phyloP scores from a whole-genome alignment of 2,797 vertebrate species.

The Arnoldichthys spilopterus region DNA sequence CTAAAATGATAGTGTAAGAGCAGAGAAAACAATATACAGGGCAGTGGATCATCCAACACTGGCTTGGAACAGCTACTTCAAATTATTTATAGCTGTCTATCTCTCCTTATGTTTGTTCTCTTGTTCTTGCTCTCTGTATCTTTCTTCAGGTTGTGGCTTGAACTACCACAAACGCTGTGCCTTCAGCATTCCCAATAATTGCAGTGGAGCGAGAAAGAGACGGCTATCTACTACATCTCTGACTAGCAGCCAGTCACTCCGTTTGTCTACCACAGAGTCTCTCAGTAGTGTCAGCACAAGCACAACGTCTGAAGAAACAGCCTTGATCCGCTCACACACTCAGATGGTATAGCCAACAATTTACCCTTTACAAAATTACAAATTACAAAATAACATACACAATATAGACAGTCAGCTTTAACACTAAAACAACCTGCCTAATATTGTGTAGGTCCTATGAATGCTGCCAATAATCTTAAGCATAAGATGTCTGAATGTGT shows the following conservation, averaged over 20 bases:
- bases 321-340: conserved; percentile 79
- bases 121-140: conserved; percentile 49
- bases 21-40: too few relatives aligned
- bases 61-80: neutral
- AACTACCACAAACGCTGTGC: conserved; percentile 95
- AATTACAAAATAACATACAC: too few relatives aligned
- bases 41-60: too few relatives aligned
- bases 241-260: conserved; percentile 84
- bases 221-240: conserved; percentile 88
- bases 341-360: conserved; percentile 73
- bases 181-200: conserved; percentile 94
- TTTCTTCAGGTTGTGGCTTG: conserved; percentile 85
- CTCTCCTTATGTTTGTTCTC: neutral
- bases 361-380: too few relatives aligned
- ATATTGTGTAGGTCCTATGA: too few relatives aligned
- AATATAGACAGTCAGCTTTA: too few relatives aligned
- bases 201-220: conserved; percentile 87
- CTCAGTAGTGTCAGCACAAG: conserved; percentile 73
- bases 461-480: too few relatives aligned
- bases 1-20: too few relatives aligned
- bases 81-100: neutral
- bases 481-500: too few relatives aligned
- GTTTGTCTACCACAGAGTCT: conserved; percentile 83
- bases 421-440: too few relatives aligned
- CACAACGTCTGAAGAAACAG: conserved; percentile 74